phyloP scores from a whole-genome alignment of 2,113 vertebrate genomes.

The Perognathus longimembris region DNA sequence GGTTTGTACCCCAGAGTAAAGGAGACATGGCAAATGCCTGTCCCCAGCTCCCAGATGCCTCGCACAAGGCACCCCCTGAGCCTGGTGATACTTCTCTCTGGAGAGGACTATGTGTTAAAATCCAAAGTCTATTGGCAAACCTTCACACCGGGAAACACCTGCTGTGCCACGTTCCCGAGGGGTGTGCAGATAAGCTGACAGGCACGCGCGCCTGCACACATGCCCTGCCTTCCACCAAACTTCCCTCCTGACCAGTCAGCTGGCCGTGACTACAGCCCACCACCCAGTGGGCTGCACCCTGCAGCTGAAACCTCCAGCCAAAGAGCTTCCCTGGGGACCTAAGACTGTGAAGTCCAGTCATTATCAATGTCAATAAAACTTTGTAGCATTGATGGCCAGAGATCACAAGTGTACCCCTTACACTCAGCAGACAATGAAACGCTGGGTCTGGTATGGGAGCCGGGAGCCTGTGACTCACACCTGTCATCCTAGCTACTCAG shows the following conservation, averaged over 20 bases:
- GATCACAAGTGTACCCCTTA: not conserved
- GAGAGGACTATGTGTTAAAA: not conserved
- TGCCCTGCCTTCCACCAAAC: too few relatives aligned
- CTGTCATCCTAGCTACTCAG: too few relatives aligned
- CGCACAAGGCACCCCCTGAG: not conserved
- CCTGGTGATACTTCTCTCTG: not conserved
- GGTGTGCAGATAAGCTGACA: not conserved
- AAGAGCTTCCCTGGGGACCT: not conserved
- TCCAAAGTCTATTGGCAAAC: not conserved
- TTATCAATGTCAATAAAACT: too few relatives aligned
- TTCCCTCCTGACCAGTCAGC: too few relatives aligned
- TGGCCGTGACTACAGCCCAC: too few relatives aligned
- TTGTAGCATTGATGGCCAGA: rapidly evolving
- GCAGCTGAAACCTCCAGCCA: not conserved
- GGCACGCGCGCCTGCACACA: not conserved
- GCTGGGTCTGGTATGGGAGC: not conserved
- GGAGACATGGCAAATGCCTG: not conserved
- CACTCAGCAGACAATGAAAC: not conserved
- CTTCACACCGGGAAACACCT: too few relatives aligned
- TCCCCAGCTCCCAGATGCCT: rapidly evolving
- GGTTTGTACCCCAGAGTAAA: not conserved
- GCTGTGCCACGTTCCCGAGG: rapidly evolving
- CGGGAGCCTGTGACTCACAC: too few relatives aligned
- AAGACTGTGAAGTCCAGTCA: too few relatives aligned
- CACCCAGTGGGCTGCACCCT: not conserved